A percentile compares a stretch with the other conserved stretches of the same genome.
phyloP scores from a whole-genome alignment of 2,113 vertebrate species.

The Ibidorhyncha struthersii region DNA sequence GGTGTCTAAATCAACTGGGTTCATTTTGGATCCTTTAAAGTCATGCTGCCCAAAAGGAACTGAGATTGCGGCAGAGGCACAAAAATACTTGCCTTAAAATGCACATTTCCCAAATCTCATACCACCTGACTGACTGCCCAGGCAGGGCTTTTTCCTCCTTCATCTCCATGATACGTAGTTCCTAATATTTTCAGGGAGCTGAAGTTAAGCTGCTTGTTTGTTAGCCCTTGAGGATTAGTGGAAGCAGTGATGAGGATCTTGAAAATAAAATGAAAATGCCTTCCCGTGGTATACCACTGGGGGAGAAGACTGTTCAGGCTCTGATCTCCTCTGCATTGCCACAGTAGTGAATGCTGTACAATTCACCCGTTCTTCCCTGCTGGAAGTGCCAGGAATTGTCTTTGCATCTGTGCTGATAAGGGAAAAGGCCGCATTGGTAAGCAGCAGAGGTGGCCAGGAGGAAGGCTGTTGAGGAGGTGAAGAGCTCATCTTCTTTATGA shows the following conservation, averaged over 20 bases:
- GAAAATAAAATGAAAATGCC: neutral
- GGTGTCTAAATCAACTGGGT: neutral
- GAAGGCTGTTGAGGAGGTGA: neutral
- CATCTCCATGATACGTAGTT: fast-evolving
- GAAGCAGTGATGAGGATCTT: neutral
- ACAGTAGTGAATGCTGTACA: neutral
- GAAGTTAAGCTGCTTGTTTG: neutral
- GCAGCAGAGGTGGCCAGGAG: neutral
- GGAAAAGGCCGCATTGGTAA: neutral
- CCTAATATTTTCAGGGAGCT: neutral
- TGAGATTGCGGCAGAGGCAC: neutral
- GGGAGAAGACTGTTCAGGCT: neutral
- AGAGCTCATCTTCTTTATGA: neutral
- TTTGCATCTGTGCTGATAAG: neutral
- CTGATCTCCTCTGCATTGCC: neutral
- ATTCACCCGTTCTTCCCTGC: neutral
- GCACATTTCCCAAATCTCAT: neutral
- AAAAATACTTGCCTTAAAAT: neutral
- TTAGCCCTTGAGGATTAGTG: neutral
- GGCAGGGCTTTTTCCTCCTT: neutral
- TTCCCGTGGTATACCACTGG: neutral
- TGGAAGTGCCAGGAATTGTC: neutral
- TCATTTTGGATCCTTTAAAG: neutral
- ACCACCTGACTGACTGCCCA: neutral
- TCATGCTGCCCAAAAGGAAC: neutral